Evolutionary conservation across 2,888 invertebrate genomes (phyloP), one percentile per base, ranked within the genome.

Genomic region (Cremastinae sp.): DNA sequence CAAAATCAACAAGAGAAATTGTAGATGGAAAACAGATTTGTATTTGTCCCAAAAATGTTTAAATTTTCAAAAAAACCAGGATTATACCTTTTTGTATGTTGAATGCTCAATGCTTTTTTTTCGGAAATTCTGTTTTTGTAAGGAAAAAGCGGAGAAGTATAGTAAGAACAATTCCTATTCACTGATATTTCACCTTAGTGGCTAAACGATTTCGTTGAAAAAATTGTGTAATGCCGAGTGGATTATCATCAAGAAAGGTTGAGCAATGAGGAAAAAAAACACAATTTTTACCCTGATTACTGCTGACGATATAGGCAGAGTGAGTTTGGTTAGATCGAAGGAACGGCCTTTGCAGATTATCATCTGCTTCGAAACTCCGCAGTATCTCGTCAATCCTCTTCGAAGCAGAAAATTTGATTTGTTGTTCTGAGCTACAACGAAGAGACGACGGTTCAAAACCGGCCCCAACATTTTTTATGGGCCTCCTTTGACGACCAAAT

Each of bases 391-490:
- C 35, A 72, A 70, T 18, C 66, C 73, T 35, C 65, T 78, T 59
- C 37, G 78, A 10, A 58, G 61, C 68, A 82, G 79, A 65, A 80
- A 80, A 62, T 80, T 43, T 22, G 74, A 71, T 14, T 69, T 81
- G 51, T 82, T 68, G 58, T 62, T 78, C 16, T 64, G 37, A 20
- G 74, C 62, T 39, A 76, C 18, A 53, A 74, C 78, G 35, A 75
- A 64, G 16, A 83, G 62, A 75, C 80, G 80, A 18, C 80, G 74
- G 39, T 75, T 82, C 59, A 82, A 59, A 62, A 81, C 16, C 61
- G 80, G 73, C 45, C 80, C 80, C 74, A 81, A 81, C 86, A 86
- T 86, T 12, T 79, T 43, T 73, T 53, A 64, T 53, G 62, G 68
- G 35, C 39, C 62, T 45, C 16, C 43, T 53, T 10, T 14, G 35